These are phyloP conservation scores for Saimiri boliviensis DNA, from an alignment of 2,113 vertebrate genomes.

Conservation along the genomic window DNA sequence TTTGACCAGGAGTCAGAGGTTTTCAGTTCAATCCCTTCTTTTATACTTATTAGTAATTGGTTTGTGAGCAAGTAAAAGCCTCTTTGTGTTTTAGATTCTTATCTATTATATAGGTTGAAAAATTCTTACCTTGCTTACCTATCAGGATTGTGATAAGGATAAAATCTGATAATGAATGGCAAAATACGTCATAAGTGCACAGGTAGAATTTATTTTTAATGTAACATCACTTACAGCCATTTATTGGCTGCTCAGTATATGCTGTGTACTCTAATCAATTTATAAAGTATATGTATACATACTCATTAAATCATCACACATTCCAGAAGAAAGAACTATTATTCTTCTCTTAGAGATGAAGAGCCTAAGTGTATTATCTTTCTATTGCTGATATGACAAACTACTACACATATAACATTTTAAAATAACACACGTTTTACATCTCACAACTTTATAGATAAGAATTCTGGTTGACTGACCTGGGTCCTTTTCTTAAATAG, in stretches of 20 bases:
- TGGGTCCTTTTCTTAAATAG: not conserved
- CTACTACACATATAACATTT: not conserved
- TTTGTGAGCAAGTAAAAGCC: conserved; percentile 12
- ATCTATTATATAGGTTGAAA: not conserved
- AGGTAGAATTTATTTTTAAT: conserved; percentile 7
- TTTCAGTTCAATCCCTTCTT: not conserved
- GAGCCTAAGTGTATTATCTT: not conserved
- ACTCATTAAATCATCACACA: not conserved
- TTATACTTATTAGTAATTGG: not conserved
- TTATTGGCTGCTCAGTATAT: not conserved
- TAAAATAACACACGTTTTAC: not conserved
- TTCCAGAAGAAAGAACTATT: conserved; percentile 2
- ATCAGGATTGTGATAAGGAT: not conserved
- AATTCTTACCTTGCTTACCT: not conserved
- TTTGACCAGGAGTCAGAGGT: not conserved
- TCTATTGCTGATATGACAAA: not conserved
- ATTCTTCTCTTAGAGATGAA: not conserved
- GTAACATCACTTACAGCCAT: not conserved
- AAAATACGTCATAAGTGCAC: not conserved
- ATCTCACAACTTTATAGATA: not conserved
- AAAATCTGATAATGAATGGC: conserved; percentile 3
- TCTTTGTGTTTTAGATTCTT: conserved; percentile 29
- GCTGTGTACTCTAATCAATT: not conserved
- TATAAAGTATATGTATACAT: not conserved
- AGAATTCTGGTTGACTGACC: not conserved